phyloP scores from a whole-genome alignment of 2,888 invertebrate genomes.

The Callyntrura guangdongensis region DNA sequence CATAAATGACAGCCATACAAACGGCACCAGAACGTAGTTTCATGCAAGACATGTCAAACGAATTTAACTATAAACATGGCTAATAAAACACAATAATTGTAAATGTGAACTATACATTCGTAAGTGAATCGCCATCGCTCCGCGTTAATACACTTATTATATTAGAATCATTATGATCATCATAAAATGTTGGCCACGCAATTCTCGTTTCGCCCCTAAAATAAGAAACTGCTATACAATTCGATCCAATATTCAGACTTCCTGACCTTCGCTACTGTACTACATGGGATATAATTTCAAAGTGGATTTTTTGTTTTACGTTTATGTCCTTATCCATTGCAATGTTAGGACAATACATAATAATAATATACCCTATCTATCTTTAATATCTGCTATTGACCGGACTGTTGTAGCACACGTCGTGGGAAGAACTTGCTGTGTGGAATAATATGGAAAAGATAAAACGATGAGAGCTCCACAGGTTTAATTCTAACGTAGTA shows the following conservation, averaged over 20 bases:
- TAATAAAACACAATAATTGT: too few relatives aligned
- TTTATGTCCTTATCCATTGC: background rate
- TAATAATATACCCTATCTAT: background rate
- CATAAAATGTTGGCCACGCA: too few relatives aligned
- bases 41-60: too few relatives aligned
- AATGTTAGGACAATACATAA: background rate
- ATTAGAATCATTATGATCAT: too few relatives aligned
- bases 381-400: slow-evolving; percentile 41
- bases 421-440: background rate
- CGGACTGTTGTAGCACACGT: slow-evolving; percentile 3
- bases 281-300: background rate
- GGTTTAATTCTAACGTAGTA: background rate
- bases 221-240: background rate
- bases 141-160: too few relatives aligned
- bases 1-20: background rate
- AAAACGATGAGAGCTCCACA: background rate
- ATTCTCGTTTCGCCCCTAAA: too few relatives aligned
- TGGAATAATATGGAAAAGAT: slow-evolving; percentile 5
- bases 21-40: too few relatives aligned
- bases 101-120: too few relatives aligned
- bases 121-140: too few relatives aligned
- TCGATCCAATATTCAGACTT: background rate
- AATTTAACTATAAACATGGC: too few relatives aligned
- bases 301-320: background rate
- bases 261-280: background rate